Evolutionary conservation across 2,797 vertebrate species (phyloP), one percentile per base, ranked within the genome.

Genomic region (Natrix natrix): DNA sequence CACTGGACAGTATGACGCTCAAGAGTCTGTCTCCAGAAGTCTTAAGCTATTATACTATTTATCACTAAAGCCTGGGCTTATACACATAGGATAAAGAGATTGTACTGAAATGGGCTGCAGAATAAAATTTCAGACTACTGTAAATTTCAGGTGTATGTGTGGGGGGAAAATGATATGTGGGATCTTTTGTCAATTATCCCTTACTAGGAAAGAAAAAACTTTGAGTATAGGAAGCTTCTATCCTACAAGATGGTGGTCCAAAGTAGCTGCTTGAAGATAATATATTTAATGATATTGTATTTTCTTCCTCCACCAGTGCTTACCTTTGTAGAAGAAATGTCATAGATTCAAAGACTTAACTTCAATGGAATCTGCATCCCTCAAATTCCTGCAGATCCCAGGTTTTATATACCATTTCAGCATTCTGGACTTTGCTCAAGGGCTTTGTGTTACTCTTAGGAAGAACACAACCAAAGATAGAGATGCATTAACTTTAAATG

Each of bases 401-500:
- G 17, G 32, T 57, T 37, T 74, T 89, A 89, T 88, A 89, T 91
- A 11, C 48, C 48, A 26, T 63, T 86, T 56, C 87, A 89, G 52
- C 69, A 55, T 63, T 56, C 24, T 86, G 87, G 90, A 91, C 93
- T 91, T 93, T 93, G 93, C 52, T 89, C 93, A 91, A 32, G 63
- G 87, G 56, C 52, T 86, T 91, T 93, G 60, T 90, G 83, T 91
- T 91, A 61, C 57, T 48, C 87, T 61, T 66, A 89, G 93, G 87
- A 93, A 86, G 57, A 91, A 89, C 52, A 24, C 59, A 91, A 63
- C 59, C 87, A 56, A 86, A 93, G 93, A 93, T 89, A 93, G 90
- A 69, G 90, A 93, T 48, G 93, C 59, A 91, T 93, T 93, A 93
- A 91, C 93, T 89, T 32, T 63, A 32, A 57, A 74, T 91, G 57